Conservation (phyloP, 2,797 vertebrate genomes). For the Apodemus agrarius region DNA sequence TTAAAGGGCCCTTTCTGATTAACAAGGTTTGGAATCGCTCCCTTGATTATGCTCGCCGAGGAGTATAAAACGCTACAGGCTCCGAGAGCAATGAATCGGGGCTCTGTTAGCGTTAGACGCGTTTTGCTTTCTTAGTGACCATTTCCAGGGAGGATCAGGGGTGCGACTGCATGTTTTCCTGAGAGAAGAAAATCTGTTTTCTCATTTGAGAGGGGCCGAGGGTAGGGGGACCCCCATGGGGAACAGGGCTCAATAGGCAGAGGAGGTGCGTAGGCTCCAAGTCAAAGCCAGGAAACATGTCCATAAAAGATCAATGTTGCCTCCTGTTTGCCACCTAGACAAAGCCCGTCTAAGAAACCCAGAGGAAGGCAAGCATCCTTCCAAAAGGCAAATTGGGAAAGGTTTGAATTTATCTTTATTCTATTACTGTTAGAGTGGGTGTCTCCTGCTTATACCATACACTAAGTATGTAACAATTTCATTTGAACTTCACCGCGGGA, state of each 20-base stretch:
- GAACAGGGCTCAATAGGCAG: not conserved
- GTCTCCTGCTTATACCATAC: not conserved
- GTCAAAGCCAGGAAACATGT: not conserved
- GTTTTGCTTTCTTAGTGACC: constrained; percentile 63
- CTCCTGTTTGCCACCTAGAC: not conserved
- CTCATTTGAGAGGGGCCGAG: not conserved
- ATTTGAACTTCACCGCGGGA: not conserved
- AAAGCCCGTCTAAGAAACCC: not conserved
- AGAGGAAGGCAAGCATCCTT: not conserved
- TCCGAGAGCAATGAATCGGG: constrained; percentile 80
- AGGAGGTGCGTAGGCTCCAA: not conserved
- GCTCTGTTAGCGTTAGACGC: not conserved
- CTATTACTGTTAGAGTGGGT: not conserved
- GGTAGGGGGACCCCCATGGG: not conserved
- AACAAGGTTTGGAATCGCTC: constrained; percentile 86
- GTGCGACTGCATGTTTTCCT: constrained; percentile 28
- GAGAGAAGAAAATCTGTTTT: constrained; percentile 46
- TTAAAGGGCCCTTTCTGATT: constrained; percentile 86
- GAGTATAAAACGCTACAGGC: constrained; percentile 81
- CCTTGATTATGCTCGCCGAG: constrained; percentile 83
- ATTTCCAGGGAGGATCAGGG: constrained; percentile 57
- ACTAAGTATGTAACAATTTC: not conserved
- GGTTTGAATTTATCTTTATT: not conserved
- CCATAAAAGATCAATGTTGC: not conserved
- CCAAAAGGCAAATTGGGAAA: constrained; percentile 14